Base-by-base conservation (phyloP, 2,888 invertebrate genomes). In the Deilephila elpenor region DNA sequence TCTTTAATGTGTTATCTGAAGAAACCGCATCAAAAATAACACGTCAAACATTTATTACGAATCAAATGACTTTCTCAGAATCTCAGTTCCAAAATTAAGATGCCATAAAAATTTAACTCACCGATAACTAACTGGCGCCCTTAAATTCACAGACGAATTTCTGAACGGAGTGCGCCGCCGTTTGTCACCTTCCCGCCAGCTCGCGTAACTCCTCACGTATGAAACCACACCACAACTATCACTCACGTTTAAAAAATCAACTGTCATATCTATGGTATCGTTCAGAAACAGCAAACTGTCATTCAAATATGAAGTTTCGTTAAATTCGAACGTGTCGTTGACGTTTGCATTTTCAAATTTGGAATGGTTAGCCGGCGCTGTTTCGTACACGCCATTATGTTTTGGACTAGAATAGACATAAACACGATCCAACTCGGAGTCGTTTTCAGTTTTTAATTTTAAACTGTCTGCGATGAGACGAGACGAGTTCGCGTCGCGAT, bases 111-210 rank as follows among this genome's bases (percentile, higher is more conserved):
- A 61, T 20, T 56, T 14, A 77, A 87, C 95, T 93, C 80, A 95
- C 95, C 95, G 88, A 79, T 95, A 94, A 82, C 93, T 95, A 51
- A 95, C 81, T 20, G 95, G 93, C 62, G 93, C 89, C 78, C 95
- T 87, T 77, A 95, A 86, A 82, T 95, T 95, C 3, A 91, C 78
- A 2, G 94, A 92, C 14, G 84, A 80, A 19, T 83, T 86, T 75
- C 92, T 86, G n/a, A 88, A 80, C 75, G 86, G 79, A 34, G 77
- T 74, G 70, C 75, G 78, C 70, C 87, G 84, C 64, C 91, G 83
- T 78, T 89, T 91, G 75, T 92, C 93, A 0, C 93, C 92, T 75
- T 93, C 93, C 5, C 90, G 88, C 91, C 91, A 92, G 74, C 95
- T 94, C 61, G 91, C 93, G 77, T 94, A 95, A 82, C 93, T 95